A percentile compares a stretch with the other conserved stretches of the same genome.
Evolutionary conservation across 1,140 invertebrate species (phyloP).

Genomic region (Trichoplusia ni): DNA sequence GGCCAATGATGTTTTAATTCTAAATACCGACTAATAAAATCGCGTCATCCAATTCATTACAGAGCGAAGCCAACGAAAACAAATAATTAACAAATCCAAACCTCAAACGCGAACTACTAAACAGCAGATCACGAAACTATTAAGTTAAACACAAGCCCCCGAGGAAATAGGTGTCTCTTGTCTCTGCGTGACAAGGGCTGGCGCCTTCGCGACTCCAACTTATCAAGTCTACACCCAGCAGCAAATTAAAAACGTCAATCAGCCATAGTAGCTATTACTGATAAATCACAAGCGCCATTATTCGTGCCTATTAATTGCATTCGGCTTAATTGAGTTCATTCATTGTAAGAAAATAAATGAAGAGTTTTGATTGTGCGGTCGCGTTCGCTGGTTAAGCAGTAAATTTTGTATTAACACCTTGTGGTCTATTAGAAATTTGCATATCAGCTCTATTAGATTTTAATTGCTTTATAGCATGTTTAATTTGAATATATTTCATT

Average conservation of each 20-base stretch:
- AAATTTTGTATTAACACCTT: conserved; percentile 25
- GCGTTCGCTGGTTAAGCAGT: conserved; percentile 27
- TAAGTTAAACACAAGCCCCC: conserved; percentile 23
- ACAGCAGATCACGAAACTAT: conserved; percentile 9
- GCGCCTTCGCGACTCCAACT: conserved; percentile 55
- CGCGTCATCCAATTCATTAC: too few relatives aligned
- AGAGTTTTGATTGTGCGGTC: conserved; percentile 38
- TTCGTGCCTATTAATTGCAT: conserved; percentile 69
- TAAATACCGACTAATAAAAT: not conserved
- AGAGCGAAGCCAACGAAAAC: not conserved
- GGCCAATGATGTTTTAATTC: too few relatives aligned
- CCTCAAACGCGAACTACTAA: conserved; percentile 3
- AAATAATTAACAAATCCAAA: conserved; percentile 2
- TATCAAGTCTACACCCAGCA: conserved; percentile 45
- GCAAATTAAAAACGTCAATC: conserved; percentile 78
- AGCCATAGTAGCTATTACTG: conserved; percentile 64
- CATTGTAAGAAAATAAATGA: conserved; percentile 64
- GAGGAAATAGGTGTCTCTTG: conserved; percentile 54
- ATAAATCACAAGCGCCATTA: conserved; percentile 68
- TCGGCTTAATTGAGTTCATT: conserved; percentile 65
- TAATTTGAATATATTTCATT: too few relatives aligned
- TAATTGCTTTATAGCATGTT: conserved; percentile 14
- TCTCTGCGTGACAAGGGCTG: conserved; percentile 60
- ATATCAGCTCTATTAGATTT: conserved; percentile 15
- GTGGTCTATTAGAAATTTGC: conserved; percentile 13